Conservation (phyloP, 2,797 vertebrate species). For the Setipinna tenuifilis region DNA sequence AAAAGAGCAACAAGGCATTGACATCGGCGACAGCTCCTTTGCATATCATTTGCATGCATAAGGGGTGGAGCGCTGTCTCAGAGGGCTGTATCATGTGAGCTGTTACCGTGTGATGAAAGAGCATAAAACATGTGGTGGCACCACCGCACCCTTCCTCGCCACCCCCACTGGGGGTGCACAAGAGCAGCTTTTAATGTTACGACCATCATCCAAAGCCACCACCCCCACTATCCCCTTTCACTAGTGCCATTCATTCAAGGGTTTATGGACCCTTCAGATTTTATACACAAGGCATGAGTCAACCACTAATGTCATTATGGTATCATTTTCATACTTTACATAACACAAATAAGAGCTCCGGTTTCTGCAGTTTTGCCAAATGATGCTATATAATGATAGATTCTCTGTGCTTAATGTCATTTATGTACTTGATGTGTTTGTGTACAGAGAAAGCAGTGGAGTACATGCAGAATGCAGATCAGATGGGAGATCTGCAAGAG, state of each 20-base stretch:
- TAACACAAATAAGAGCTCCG: not conserved
- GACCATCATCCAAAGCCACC: not conserved
- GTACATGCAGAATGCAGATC: conserved; percentile 88
- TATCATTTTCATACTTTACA: not conserved
- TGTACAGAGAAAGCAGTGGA: conserved; percentile 85
- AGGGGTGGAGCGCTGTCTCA: not conserved
- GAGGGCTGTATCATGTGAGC: not conserved
- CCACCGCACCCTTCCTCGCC: not conserved
- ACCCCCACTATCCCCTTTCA: not conserved
- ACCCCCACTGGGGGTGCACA: not conserved
- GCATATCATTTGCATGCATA: conserved; percentile 16
- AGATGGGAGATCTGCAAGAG: conserved; percentile 84
- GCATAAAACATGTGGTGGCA: conserved; percentile 7
- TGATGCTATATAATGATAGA: not conserved
- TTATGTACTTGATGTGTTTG: not conserved
- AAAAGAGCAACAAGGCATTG: not conserved
- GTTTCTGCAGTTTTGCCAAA: too few species aligned
- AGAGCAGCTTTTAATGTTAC: not conserved
- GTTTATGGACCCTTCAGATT: not conserved
- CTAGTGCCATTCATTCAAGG: not conserved
- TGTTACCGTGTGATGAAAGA: conserved; percentile 15
- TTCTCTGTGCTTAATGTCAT: not conserved
- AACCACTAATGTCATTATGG: not conserved
- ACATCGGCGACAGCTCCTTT: not conserved
- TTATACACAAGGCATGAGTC: not conserved